phyloP scores from a whole-genome alignment of 2,888 invertebrate genomes.

The Tetragonula carbonaria region DNA sequence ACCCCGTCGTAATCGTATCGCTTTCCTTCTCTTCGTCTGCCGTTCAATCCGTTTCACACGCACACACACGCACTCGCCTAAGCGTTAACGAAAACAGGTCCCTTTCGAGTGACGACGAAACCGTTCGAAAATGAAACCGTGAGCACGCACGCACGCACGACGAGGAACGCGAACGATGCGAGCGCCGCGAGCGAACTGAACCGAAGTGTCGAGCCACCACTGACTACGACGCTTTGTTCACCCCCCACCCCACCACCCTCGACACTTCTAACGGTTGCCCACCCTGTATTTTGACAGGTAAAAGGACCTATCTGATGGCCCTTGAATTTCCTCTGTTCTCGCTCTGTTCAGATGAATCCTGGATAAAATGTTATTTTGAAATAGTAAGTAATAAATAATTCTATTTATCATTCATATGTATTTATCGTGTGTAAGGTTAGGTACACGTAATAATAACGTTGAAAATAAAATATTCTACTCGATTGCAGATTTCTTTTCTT shows the following conservation, averaged over 20 bases:
- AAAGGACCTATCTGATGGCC: conserved; percentile 44
- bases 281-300: conserved; percentile 58
- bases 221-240: conserved; percentile 57
- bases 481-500: no score
- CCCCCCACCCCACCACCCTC: conserved; percentile 64
- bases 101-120: conserved; percentile 12
- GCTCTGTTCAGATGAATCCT: no score
- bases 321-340: conserved; percentile 19
- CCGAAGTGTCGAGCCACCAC: conserved; percentile 68
- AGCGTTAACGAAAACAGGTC: conserved; percentile 23
- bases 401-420: no score
- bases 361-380: no score
- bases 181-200: conserved; percentile 82
- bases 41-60: neutral
- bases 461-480: no score
- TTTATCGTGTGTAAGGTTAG: no score
- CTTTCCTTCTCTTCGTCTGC: neutral
- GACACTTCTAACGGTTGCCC: conserved; percentile 20
- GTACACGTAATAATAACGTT: conserved; percentile 8
- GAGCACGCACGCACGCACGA: conserved; percentile 19
- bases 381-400: no score
- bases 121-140: conserved; percentile 28
- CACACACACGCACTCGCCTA: neutral
- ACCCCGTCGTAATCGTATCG: neutral
- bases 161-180: conserved; percentile 67